Percentiles rank a stretch among this genome's conserved stretches.
Conservation (phyloP, 2,888 invertebrate genomes). For the Sepioteuthis lessoniana region DNA sequence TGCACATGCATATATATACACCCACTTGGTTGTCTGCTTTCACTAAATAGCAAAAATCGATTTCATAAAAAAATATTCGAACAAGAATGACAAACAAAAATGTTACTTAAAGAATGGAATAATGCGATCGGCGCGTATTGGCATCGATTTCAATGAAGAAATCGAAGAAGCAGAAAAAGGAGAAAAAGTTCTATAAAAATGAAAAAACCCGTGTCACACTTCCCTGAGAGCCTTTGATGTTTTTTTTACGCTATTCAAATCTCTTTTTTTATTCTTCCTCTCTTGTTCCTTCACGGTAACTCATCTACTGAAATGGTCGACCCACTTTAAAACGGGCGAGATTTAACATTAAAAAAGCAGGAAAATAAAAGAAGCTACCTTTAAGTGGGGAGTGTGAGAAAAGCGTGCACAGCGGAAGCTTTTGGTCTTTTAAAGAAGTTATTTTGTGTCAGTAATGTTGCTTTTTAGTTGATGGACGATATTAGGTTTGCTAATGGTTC, state of each 20-base stretch:
- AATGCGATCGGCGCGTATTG: neutral
- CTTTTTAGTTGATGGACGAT: neutral
- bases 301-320: neutral
- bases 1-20: neutral
- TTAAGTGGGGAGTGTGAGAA: neutral
- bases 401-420: neutral
- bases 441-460: neutral
- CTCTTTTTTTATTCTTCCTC: neutral
- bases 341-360: neutral
- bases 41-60: neutral
- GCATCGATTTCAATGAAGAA: slow-evolving; percentile 9
- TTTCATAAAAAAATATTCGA: neutral
- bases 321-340: neutral
- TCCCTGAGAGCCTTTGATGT: neutral
- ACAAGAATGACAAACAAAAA: neutral
- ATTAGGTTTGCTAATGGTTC: neutral
- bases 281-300: neutral
- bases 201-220: neutral
- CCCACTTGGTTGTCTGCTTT: neutral
- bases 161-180: neutral
- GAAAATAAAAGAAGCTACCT: neutral
- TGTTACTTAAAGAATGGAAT: neutral
- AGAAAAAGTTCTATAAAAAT: neutral
- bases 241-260: neutral
- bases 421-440: neutral